Percentiles rank a stretch among this genome's conserved stretches.
Evolutionary conservation across 2,797 vertebrate genomes (phyloP).

Genomic region (Xenops minutus): DNA sequence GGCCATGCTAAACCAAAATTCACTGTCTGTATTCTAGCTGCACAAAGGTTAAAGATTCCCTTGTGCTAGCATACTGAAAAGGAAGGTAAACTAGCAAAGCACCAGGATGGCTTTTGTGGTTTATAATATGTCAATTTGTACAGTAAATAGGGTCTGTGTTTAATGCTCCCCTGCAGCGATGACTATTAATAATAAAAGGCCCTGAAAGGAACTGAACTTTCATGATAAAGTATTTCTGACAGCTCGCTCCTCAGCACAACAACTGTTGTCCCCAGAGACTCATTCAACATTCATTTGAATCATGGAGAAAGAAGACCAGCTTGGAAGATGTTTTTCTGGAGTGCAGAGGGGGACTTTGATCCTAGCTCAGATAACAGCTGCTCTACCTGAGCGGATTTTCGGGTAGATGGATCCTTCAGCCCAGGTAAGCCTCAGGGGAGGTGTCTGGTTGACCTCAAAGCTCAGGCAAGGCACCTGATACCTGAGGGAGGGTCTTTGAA

Average conservation of each 20-base stretch:
- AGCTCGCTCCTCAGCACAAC: conserved; percentile 76
- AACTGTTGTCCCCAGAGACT: conserved; percentile 80
- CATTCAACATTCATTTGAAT: conserved; percentile 81
- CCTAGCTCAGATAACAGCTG: conserved; percentile 91
- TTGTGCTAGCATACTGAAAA: neutral
- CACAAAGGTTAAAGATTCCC: conserved; percentile 15
- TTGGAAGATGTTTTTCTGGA: conserved; percentile 78
- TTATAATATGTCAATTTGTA: conserved; percentile 65
- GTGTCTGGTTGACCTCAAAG: conserved; percentile 90
- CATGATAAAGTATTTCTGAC: conserved; percentile 72
- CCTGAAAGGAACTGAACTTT: conserved; percentile 71
- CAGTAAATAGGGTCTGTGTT: conserved; percentile 58
- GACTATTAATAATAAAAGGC: conserved; percentile 65
- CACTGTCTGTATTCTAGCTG: neutral
- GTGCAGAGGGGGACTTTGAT: conserved; percentile 89
- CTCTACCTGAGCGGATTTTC: conserved; percentile 80
- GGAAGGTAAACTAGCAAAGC: conserved; percentile 26
- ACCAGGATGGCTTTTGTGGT: conserved; percentile 36
- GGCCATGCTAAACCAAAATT: neutral
- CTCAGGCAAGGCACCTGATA: conserved; percentile 85
- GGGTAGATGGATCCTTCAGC: conserved; percentile 78
- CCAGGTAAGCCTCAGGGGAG: conserved; percentile 84
- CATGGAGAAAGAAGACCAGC: conserved; percentile 77
- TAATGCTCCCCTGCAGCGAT: conserved; percentile 54
- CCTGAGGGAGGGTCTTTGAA: conserved; percentile 88